Evolutionary conservation across 1,140 invertebrate genomes (phyloP), one percentile per base, ranked within the genome.

Genomic region (Aphelenchoides fujianensis): DNA sequence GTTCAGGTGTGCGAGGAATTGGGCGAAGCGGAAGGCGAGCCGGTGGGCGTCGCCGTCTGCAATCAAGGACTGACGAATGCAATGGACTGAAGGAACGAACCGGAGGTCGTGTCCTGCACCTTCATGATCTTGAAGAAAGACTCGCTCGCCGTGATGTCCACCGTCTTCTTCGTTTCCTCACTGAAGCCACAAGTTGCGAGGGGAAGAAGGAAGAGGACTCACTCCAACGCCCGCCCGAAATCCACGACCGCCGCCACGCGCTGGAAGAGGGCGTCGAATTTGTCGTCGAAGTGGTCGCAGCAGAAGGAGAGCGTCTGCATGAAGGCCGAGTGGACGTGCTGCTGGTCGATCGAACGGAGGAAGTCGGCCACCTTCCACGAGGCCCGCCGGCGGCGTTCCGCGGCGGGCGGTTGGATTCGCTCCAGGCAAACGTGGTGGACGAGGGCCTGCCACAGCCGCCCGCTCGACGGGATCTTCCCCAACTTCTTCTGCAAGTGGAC

Each of bases 171-270:
- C 5, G 19, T 59, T 59, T 7, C 5, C 12, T 5, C 5, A 16
- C 55, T 59, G 23, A 5, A 59, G 7, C 34, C 55, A n/a, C n/a
- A n/a, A n/a, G n/a, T n/a, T n/a, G 28, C 5, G 27, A 59, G 37
- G 2, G 3, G 16, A 66, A 32, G 36, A 36, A 0, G 30, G 12
- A 2, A 37, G 31, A 19, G n/a, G n/a, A n/a, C n/a, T 66, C 31
- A 35, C 63, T 66, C 32, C 30, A 66, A 36, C 12, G 23, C 27
- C 12, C 63, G 31, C 12, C 63, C 63, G 31, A 66, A 66, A 37
- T 66, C 63, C 27, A 66, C 63, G 2, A 66, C 63, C 16, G 63
- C 32, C 12, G 32, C 36, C 12, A 66, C 63, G n/a, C 36, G 31
- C 31, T 66, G 63, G 32, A 36, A 66, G 12, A 66, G 3, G 23